Percentiles rank a stretch among this genome's conserved stretches.
Conservation (phyloP, 2,113 vertebrate genomes). For the Syngnathoides biaculeatus region DNA sequence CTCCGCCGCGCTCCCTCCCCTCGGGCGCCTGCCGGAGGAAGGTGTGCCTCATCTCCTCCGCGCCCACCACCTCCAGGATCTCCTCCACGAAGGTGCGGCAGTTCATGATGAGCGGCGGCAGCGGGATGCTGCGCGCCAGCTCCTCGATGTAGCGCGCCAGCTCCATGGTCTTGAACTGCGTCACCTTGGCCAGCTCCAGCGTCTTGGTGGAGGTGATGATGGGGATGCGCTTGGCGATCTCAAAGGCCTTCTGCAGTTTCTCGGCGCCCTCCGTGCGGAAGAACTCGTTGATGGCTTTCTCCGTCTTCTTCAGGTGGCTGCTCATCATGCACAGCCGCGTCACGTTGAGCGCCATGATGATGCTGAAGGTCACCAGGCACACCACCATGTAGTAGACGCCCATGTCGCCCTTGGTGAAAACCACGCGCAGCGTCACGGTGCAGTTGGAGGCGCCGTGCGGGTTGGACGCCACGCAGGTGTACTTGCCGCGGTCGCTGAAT, state of each 20-base stretch:
- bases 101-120: conserved; percentile 98
- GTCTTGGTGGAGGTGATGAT: conserved; percentile 98
- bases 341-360: conserved; percentile 93
- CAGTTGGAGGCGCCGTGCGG: conserved; percentile 81
- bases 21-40: conserved; percentile 83
- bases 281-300: conserved; percentile 98
- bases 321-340: conserved; percentile 99
- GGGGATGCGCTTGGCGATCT: conserved; percentile 97
- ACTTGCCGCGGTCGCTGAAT: conserved; percentile 92
- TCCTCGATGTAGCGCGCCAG: conserved; percentile 98
- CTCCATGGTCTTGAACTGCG: conserved; percentile 99
- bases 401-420: conserved; percentile 93
- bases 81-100: conserved; percentile 99
- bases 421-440: conserved; percentile 89
- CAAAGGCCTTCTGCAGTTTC: conserved; percentile 97
- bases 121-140: conserved; percentile 91
- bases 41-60: conserved; percentile 93
- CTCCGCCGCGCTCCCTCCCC: conserved; percentile 19
- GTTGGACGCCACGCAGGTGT: conserved; percentile 90
- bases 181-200: conserved; percentile 96
- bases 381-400: conserved; percentile 98
- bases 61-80: conserved; percentile 93
- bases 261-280: conserved; percentile 97
- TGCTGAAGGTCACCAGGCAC: conserved; percentile 93
- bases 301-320: conserved; percentile 98